Evolutionary conservation across 1,140 invertebrate genomes (phyloP), one percentile per base, ranked within the genome.

Genomic region (Yoshiicerus persimilis): DNA sequence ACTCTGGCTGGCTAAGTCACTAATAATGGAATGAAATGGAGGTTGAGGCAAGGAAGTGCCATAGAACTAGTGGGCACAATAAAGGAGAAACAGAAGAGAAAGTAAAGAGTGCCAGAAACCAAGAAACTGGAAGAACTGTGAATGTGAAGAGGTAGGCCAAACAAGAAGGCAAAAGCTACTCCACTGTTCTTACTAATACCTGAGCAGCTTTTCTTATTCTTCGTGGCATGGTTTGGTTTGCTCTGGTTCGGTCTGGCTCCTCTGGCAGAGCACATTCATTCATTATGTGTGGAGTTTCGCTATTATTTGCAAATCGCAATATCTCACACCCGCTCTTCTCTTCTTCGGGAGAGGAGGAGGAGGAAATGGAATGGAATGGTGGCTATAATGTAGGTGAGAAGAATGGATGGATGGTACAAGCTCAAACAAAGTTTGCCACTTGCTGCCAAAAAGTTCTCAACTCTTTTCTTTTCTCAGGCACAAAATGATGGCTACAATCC

Each of bases 401-500:
- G 85, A 86, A 86, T 86, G 85, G 64, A 38, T 56, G 47, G 41
- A 86, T 86, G 56, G 84, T 86, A 86, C 47, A 66, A 34, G 32
- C 84, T 86, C 56, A 80, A 87, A 41, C 36, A 84, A 87, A 87
- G 87, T 87, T 87, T 87, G 64, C 86, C 86, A 87, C 41, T 84
- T 87, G 75, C 70, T 87, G 86, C 87, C 87, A 87, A 87, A 87
- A 87, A 83, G 34, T 87, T 87, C 75, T 83, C 47, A 36, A 34
- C 64, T 75, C 86, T 86, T 47, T 75, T 75, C 66, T 77, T 66
- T 39, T 86, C 64, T 38, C 23, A 36, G 62, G 84, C 47, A 62
- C 47, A 86, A 86, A 85, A 86, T 64, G 62, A 87, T 87, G 88
- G 88, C 88, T 85, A 41, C 38, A 86, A 56, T 87, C 87, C 88